Evolutionary conservation across 2,797 vertebrate genomes (phyloP).

Genomic region (Sebastes cheni): DNA sequence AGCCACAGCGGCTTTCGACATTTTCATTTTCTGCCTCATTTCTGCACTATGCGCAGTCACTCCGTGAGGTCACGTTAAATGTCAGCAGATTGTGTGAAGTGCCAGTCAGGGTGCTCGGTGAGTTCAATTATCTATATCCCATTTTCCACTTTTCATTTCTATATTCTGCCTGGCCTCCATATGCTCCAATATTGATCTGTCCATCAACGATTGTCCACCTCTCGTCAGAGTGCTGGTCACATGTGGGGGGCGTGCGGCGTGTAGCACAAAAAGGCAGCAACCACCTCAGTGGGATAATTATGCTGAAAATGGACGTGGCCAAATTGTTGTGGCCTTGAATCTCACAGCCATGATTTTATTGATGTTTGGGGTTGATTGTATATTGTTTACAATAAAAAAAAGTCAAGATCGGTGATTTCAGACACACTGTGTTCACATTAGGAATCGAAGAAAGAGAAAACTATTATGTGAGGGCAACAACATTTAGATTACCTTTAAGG

Average conservation of each 20-base stretch:
- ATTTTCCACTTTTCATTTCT: conserved; percentile 60
- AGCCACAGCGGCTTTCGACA: background rate
- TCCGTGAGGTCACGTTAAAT: conserved; percentile 17
- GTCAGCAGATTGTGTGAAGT: conserved; percentile 15
- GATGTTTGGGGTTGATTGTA: background rate
- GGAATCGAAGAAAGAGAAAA: background rate
- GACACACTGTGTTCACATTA: background rate
- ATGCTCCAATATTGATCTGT: conserved; percentile 65
- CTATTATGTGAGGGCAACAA: background rate
- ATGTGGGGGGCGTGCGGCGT: conserved; percentile 13
- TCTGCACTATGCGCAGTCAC: conserved; percentile 2
- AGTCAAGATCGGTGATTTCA: background rate
- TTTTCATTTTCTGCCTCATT: conserved; percentile 20
- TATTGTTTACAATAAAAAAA: conserved; percentile 15
- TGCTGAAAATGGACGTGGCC: background rate
- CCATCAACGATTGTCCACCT: conserved; percentile 54
- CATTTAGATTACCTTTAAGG: conserved; percentile 15
- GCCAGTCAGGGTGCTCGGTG: conserved; percentile 10
- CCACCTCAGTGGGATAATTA: conserved; percentile 25
- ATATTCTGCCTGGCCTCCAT: conserved; percentile 45
- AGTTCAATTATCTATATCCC: conserved; percentile 51
- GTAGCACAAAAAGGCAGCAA: conserved; percentile 24
- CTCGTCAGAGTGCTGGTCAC: conserved; percentile 11
- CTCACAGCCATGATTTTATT: conserved; percentile 7
- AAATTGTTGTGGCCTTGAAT: conserved; percentile 4